Conservation (phyloP, 1,140 invertebrate species). For the Magallana angulata region DNA sequence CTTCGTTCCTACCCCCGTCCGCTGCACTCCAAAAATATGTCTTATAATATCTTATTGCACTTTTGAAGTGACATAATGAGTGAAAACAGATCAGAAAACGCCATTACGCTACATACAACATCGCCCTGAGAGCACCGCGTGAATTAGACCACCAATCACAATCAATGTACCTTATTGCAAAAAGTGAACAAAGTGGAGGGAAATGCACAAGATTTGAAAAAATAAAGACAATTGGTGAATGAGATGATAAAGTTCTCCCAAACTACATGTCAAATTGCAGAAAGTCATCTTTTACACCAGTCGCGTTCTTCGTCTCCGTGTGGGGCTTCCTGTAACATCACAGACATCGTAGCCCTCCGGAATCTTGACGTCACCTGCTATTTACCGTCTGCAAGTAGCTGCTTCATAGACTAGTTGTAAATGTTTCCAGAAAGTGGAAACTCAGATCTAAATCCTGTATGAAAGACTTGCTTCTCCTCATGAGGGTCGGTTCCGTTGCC, state of each 20-base stretch:
- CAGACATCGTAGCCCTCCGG: neutral
- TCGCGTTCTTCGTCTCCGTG: neutral
- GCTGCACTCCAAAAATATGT: slow-evolving; percentile 7
- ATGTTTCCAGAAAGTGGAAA: neutral
- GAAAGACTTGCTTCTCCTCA: slow-evolving; percentile 20
- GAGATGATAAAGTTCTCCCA: neutral
- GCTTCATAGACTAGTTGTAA: neutral
- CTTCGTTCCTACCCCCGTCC: neutral
- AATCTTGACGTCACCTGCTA: neutral
- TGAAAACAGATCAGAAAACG: slow-evolving; percentile 18
- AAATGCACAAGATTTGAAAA: neutral
- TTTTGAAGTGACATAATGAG: slow-evolving; percentile 27
- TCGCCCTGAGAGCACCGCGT: slow-evolving; percentile 24
- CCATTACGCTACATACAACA: neutral
- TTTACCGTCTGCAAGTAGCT: neutral
- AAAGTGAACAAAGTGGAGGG: neutral
- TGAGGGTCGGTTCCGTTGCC: neutral
- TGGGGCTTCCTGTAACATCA: neutral
- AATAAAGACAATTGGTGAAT: neutral
- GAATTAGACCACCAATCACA: slow-evolving; percentile 28
- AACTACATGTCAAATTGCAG: neutral
- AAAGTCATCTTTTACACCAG: neutral
- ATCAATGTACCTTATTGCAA: slow-evolving; percentile 3
- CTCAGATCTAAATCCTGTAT: slow-evolving; percentile 35
- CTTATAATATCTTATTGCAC: slow-evolving; percentile 19